Evolutionary conservation across 2,113 vertebrate genomes (phyloP).

Genomic region (Casuarius casuarius): DNA sequence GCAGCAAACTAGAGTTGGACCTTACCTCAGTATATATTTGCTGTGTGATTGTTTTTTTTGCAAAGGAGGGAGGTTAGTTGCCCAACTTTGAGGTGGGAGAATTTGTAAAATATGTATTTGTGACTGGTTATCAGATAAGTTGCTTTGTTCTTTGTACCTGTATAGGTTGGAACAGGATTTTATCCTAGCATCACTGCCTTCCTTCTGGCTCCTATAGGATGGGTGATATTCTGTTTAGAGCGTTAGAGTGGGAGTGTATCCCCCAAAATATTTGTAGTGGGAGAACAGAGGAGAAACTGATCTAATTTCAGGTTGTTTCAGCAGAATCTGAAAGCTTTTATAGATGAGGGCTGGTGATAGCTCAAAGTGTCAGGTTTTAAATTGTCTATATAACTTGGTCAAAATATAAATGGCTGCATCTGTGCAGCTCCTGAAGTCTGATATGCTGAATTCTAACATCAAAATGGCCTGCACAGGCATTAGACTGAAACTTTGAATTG

Average conservation of each 20-base stretch:
- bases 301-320: background rate
- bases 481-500: background rate
- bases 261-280: background rate
- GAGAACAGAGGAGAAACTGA: background rate
- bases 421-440: background rate
- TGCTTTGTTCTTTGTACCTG: background rate
- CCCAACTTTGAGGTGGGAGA: background rate
- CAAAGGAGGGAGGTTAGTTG: background rate
- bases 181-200: background rate
- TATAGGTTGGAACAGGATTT: background rate
- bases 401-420: background rate
- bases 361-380: background rate
- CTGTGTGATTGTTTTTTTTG: background rate
- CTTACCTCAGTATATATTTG: background rate
- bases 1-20: background rate
- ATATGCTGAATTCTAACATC: background rate
- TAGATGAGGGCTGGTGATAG: background rate
- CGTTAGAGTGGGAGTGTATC: background rate
- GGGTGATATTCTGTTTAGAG: background rate
- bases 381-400: background rate
- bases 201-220: background rate
- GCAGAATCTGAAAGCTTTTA: background rate
- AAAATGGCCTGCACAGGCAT: background rate
- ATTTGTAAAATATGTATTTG: background rate
- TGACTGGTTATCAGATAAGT: background rate